Base-by-base conservation (phyloP, 2,888 invertebrate species). In the Silvanus unidentatus region DNA sequence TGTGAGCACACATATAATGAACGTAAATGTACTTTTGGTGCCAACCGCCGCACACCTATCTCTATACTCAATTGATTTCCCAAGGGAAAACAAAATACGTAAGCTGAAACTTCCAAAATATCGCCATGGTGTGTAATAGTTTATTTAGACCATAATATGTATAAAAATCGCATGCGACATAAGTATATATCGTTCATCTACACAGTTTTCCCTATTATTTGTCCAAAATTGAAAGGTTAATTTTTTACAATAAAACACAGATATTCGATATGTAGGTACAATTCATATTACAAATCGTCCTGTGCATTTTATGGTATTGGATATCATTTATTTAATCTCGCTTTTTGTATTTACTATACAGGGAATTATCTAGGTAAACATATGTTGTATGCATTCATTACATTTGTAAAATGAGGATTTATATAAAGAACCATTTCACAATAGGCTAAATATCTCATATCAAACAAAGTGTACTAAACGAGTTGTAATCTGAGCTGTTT, bases 61-160 rank as follows among this genome's bases (percentile, higher is more conserved):
- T 22, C 3, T 22, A 22, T 22, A 22, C 41, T 48, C 32, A 37
- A 40, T 34, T 48, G 48, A 48, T 48, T 48, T 48, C 48, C 48
- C 48, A 22, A 12, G 48, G 32, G 48, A 44, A 12, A 22, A 22
- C 22, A 5, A 22, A 22, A 5, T 5, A 32, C n/a, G 35, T 12
- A 35, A 35, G 15, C 13, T 37, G 10, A 13, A 37, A 9, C 12
- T 37, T 37, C 37, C 37, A 37, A 37, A 37, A 37, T 12, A 11
- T 9, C 14, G 9, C 14, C 15, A 37, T 15, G 5, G 37, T 9
- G 22, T 22, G 22, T 22, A 22, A 22, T 3, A 22, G n/a, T n/a
- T n/a, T n/a, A n/a, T n/a, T n/a, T n/a, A n/a, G n/a, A n/a, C n/a
- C n/a, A n/a, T n/a, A n/a, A n/a, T n/a, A n/a, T n/a, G n/a, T n/a